Base-by-base conservation (phyloP, 2,797 vertebrate species). In the Zalophus californianus region DNA sequence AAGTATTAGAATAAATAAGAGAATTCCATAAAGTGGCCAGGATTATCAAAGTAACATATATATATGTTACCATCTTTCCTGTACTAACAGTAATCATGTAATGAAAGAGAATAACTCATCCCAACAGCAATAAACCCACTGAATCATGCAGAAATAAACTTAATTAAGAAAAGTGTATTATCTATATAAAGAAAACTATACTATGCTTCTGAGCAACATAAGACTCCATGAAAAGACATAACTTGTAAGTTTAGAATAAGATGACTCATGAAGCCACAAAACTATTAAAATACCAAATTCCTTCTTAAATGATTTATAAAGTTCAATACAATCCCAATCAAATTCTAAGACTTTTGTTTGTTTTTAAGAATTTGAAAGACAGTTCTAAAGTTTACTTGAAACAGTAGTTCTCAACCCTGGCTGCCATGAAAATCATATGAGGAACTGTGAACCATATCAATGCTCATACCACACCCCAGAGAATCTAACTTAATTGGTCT, bases 81-180 rank as follows among this genome's bases (percentile, higher is more conserved):
- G 38, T 50, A 92, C 35, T 89, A 77, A 90, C 4, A 96, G 38
- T 3, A 89, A 35, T 8, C 85, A 48, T 68, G 50, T 70, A 84
- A 91, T 27, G 29, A 90, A 96, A 87, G 2, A 91, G n/a, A 96
- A 15, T 44, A 44, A 93, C 18, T 83, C n/a, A 70, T 21, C 62
- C 62, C 38, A 38, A 8, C 54, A 92, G 32, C 64, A 95, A 64
- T 58, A 94, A 80, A 35, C 5, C 50, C 50, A 75, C 4, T 18
- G 62, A 84, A 38, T 79, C 11, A 62, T 48, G 2, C 29, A 83
- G 44, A 56, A 89, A 73, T 44, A 80, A 48, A 41, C 54, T 56
- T 64, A 52, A 13, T 25, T 35, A 41, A 66, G 5, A 84, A 84
- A 84, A 7, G 14, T 38, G 0, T 75, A 80, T 54, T 54, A 66